phyloP scores from a whole-genome alignment of 2,113 vertebrate genomes.

The Hemiprocne comata region DNA sequence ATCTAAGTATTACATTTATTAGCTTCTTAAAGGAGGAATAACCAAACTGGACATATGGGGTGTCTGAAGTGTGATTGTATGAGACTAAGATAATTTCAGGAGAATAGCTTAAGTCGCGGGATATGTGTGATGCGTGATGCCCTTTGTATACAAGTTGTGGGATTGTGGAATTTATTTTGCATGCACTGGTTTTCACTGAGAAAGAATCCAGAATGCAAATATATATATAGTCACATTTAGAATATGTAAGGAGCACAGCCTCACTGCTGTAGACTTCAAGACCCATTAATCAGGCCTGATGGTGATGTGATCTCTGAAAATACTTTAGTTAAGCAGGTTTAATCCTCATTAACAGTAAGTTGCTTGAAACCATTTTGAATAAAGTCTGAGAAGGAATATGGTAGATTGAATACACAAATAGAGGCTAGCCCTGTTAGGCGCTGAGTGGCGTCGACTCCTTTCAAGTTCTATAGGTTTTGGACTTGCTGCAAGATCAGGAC shows the following conservation, averaged over 20 bases:
- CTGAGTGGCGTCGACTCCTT: neutral
- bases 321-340: constrained; percentile 45
- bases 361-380: constrained; percentile 33
- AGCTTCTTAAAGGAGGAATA: constrained; percentile 64
- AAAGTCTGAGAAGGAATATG: constrained; percentile 2
- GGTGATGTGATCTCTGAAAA: constrained; percentile 49
- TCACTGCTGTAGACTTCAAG: neutral
- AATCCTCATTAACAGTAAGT: constrained; percentile 53
- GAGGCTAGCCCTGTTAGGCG: neutral
- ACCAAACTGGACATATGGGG: constrained; percentile 74
- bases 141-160: constrained; percentile 59
- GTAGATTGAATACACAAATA: neutral
- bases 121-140: constrained; percentile 62
- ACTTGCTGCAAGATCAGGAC: neutral
- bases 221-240: constrained; percentile 7
- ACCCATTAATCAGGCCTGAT: constrained; percentile 1
- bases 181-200: constrained; percentile 22
- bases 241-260: neutral
- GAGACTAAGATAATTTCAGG: constrained; percentile 70
- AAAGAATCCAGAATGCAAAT: constrained; percentile 52
- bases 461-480: neutral
- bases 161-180: constrained; percentile 55
- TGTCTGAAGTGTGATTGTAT: constrained; percentile 73
- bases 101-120: constrained; percentile 54
- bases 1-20: constrained; percentile 58